Percentiles rank a stretch among this genome's conserved stretches.
Evolutionary conservation across 2,797 vertebrate species (phyloP).

Genomic region (Argentina silus): DNA sequence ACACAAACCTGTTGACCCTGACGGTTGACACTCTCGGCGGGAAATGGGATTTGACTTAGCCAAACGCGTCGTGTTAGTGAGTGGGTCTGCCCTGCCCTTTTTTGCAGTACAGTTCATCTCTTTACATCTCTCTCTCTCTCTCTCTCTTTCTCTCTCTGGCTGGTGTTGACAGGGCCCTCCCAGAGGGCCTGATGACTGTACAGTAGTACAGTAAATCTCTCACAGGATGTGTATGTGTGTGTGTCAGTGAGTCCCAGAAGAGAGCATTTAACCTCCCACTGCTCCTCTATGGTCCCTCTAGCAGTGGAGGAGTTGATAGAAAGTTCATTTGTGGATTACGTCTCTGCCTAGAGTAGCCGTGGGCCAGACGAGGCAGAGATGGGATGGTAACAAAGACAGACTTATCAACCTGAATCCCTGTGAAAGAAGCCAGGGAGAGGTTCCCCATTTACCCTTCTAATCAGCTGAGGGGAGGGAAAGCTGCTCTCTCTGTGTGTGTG

Average conservation of each 20-base stretch:
- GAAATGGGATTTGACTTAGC: slow-evolving; percentile 4
- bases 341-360: slow-evolving; percentile 30
- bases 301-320: slow-evolving; percentile 31
- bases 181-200: slow-evolving; percentile 36
- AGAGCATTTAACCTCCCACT: slow-evolving; percentile 16
- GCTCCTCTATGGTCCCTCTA: slow-evolving; percentile 23
- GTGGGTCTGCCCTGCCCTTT: slow-evolving; percentile 12
- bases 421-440: slow-evolving; percentile 29
- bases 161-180: slow-evolving; percentile 40
- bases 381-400: slow-evolving; percentile 47
- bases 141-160: slow-evolving; percentile 8
- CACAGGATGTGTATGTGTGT: slow-evolving; percentile 8
- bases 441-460: slow-evolving; percentile 51
- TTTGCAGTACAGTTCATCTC: neutral
- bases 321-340: slow-evolving; percentile 47
- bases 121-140: slow-evolving; percentile 18
- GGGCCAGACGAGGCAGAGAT: slow-evolving; percentile 19
- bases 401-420: slow-evolving; percentile 49
- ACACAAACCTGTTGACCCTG: slow-evolving; percentile 46
- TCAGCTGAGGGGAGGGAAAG: slow-evolving; percentile 46
- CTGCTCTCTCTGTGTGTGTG: slow-evolving; percentile 12
- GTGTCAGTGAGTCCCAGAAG: slow-evolving; percentile 7
- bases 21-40: slow-evolving; percentile 28
- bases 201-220: neutral
- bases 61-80: slow-evolving; percentile 3